These are phyloP conservation scores for Therioaphis trifolii DNA, from an alignment of 2,888 invertebrate genomes.

Conservation along the genomic window DNA sequence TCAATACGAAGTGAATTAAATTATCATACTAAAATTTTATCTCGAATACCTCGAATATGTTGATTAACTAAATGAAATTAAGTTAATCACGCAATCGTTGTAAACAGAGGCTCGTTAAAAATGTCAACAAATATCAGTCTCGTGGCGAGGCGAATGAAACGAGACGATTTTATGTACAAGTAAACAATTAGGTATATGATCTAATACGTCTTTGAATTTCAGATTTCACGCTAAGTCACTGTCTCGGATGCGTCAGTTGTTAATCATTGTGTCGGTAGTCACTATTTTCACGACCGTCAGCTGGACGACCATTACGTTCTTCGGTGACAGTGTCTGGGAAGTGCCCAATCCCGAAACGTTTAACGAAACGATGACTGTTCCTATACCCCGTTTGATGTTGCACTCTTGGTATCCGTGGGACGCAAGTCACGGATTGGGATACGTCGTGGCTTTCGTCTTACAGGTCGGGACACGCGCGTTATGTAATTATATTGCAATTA, in stretches of 20 bases:
- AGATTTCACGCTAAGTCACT: constrained; percentile 73
- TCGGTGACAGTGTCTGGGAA: constrained; percentile 80
- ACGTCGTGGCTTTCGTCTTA: constrained; percentile 76
- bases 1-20: no score
- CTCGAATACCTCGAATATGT: no score
- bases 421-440: constrained; percentile 76
- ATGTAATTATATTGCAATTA: background rate
- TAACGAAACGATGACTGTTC: constrained; percentile 77
- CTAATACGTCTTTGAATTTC: no score
- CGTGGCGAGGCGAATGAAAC: no score
- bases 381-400: constrained; percentile 79
- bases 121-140: no score
- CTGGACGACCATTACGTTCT: constrained; percentile 84
- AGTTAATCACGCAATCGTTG: no score
- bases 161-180: no score
- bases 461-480: constrained; percentile 74
- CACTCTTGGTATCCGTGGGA: constrained; percentile 86
- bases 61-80: no score
- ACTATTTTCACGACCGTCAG: constrained; percentile 75
- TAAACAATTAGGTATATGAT: no score
- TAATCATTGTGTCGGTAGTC: constrained; percentile 76
- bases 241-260: constrained; percentile 79
- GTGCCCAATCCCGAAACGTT: constrained; percentile 77
- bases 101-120: no score
- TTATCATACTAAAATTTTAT: no score